These are phyloP conservation scores for Gobio occitaniae DNA, from an alignment of 2,797 vertebrate species.

Conservation along the genomic window DNA sequence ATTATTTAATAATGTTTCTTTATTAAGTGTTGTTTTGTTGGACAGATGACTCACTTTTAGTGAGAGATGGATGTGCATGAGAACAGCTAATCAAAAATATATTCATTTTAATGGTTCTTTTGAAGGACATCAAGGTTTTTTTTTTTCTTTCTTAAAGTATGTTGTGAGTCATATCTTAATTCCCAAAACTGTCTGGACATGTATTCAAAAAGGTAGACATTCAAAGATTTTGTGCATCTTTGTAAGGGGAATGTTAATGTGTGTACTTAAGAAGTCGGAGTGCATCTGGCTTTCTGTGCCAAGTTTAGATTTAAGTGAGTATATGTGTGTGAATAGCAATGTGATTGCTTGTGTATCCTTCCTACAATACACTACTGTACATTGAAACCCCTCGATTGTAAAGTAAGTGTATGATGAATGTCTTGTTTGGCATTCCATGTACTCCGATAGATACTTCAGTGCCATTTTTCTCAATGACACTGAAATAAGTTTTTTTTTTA, in stretches of 20 bases:
- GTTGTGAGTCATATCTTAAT: constrained; percentile 15
- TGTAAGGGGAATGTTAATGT: background rate
- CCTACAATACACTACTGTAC: background rate
- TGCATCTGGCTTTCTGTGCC: background rate
- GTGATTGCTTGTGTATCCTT: background rate
- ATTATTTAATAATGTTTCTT: constrained; percentile 25
- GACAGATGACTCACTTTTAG: constrained; percentile 39
- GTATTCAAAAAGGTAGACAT: background rate
- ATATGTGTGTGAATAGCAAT: background rate
- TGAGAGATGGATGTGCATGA: constrained; percentile 17
- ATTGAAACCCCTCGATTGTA: background rate
- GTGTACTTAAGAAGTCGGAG: background rate
- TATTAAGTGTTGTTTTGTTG: constrained; percentile 33
- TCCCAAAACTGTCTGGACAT: background rate
- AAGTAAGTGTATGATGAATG: background rate
- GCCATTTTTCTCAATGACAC: constrained; percentile 19
- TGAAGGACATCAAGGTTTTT: background rate
- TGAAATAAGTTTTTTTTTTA: background rate
- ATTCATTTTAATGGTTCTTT: constrained; percentile 5
- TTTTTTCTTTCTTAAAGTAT: background rate
- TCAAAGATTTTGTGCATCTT: background rate
- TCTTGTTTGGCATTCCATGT: background rate
- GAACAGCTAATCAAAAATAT: constrained; percentile 4
- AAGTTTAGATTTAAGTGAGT: constrained; percentile 14
- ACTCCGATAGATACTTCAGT: background rate